Percentiles rank a stretch among this genome's conserved stretches.
phyloP scores from a whole-genome alignment of 2,797 vertebrate genomes.

The Poecile montanus region DNA sequence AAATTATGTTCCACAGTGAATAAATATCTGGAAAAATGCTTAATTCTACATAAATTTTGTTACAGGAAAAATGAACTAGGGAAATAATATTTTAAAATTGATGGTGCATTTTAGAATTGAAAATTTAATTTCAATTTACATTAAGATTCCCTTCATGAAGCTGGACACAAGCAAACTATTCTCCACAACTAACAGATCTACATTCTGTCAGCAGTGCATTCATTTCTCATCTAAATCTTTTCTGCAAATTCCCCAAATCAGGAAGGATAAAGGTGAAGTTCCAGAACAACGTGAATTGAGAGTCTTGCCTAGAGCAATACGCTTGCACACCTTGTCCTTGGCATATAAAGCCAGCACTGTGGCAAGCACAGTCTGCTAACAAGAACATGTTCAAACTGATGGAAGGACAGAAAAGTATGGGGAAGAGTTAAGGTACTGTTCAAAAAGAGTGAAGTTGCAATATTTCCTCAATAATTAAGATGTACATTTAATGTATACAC shows the following conservation, averaged over 20 bases:
- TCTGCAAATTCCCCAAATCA: background rate
- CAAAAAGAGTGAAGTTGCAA: background rate
- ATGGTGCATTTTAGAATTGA: background rate
- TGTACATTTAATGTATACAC: rapidly evolving
- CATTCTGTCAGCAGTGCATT: background rate
- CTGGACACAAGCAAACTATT: background rate
- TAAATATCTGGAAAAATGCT: background rate
- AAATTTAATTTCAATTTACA: background rate
- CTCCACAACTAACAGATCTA: background rate
- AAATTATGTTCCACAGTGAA: background rate
- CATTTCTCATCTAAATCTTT: background rate
- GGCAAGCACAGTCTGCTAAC: background rate
- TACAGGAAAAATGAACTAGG: background rate
- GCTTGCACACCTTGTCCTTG: background rate
- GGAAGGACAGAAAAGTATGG: background rate
- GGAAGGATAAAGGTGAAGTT: background rate
- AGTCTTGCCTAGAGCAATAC: background rate
- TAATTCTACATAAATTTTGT: background rate
- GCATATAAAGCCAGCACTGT: background rate
- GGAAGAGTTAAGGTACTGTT: background rate
- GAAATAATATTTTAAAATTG: background rate
- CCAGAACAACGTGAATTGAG: background rate
- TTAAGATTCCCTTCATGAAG: background rate
- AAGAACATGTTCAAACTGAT: background rate
- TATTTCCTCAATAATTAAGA: background rate